Conservation (phyloP, 2,113 vertebrate species). For the Ophthalmolycus amberensis region DNA sequence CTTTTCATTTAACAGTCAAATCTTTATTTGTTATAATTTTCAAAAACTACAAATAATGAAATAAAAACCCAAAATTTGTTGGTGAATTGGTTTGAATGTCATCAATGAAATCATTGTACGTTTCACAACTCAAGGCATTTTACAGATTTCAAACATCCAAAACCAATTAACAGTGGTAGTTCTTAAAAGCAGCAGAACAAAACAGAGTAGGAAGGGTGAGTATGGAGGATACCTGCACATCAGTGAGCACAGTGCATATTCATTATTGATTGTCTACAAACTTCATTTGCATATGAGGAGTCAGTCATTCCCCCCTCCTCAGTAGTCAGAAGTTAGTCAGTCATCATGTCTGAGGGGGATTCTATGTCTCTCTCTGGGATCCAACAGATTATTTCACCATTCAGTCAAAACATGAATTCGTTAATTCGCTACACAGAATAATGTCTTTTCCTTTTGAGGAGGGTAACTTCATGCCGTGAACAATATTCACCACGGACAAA, state of each 20-base stretch:
- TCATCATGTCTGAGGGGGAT: constrained; percentile 32
- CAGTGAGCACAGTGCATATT: background rate
- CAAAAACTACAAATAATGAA: constrained; percentile 56
- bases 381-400: constrained; percentile 49
- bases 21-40: constrained; percentile 70
- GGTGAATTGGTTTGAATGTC: constrained; percentile 46
- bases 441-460: constrained; percentile 16
- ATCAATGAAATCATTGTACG: constrained; percentile 35
- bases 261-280: constrained; percentile 50
- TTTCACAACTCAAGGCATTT: constrained; percentile 50
- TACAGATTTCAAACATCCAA: constrained; percentile 28
- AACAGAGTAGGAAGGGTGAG: background rate
- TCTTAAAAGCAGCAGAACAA: constrained; percentile 17
- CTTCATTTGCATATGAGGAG: constrained; percentile 36
- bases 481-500: constrained; percentile 21
- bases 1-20: constrained; percentile 42
- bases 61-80: constrained; percentile 8
- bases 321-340: constrained; percentile 36
- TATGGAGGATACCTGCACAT: background rate
- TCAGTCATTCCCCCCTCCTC: constrained; percentile 52
- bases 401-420: constrained; percentile 27
- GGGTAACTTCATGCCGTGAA: constrained; percentile 51
- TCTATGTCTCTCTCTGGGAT: constrained; percentile 31
- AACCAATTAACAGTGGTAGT: constrained; percentile 36
- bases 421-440: constrained; percentile 9